Conservation (phyloP, 2,888 invertebrate species). For the Chaitophorus viminalis region DNA sequence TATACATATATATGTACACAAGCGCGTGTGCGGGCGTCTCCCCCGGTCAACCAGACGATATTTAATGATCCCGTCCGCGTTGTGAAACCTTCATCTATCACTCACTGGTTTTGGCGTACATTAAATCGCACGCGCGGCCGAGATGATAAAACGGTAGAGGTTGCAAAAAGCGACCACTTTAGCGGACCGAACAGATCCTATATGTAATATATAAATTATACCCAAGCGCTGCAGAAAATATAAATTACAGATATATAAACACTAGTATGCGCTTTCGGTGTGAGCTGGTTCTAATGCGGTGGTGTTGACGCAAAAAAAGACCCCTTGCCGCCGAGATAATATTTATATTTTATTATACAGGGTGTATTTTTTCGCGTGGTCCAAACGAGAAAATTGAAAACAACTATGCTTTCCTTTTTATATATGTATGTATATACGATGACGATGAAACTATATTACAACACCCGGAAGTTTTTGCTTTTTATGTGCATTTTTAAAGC, state of each 20-base stretch:
- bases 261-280: background rate
- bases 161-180: constrained; percentile 2
- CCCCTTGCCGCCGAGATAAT: background rate
- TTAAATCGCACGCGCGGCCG: constrained; percentile 6
- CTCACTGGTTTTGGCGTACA: background rate
- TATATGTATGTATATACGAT: background rate
- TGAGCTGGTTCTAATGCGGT: background rate
- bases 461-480: background rate
- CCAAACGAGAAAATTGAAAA: background rate
- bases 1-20: background rate
- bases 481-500: background rate
- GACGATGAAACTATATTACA: background rate
- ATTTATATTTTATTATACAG: no score
- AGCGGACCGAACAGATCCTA: background rate
- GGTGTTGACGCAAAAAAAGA: background rate
- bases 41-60: background rate
- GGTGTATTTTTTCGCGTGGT: background rate
- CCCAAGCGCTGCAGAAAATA: background rate
- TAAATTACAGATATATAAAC: background rate
- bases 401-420: no score
- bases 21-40: background rate
- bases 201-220: background rate
- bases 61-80: constrained; percentile 21
- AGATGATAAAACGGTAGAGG: constrained; percentile 24
- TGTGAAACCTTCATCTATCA: constrained; percentile 42